These are phyloP conservation scores for Anoplolepis gracilipes DNA, from an alignment of 1,140 invertebrate genomes.

Conservation along the genomic window DNA sequence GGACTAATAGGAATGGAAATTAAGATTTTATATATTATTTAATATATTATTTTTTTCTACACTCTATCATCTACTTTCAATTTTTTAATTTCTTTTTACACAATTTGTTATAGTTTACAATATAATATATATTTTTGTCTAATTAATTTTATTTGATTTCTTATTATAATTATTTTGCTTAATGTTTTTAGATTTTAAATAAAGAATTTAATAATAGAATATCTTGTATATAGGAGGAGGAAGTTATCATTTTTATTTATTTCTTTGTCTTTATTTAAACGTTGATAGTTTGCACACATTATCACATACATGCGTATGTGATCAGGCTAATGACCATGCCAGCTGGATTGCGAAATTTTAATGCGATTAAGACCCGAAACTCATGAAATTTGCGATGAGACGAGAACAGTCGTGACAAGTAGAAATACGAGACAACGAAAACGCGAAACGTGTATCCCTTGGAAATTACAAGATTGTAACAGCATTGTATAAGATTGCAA, in stretches of 20 bases:
- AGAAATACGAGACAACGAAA: conserved; percentile 29
- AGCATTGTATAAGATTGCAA: conserved; percentile 7
- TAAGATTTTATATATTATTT: not conserved
- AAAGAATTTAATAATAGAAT: not conserved
- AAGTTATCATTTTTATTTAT: not conserved
- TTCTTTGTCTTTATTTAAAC: not conserved
- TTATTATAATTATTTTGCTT: too few relatives aligned
- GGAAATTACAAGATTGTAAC: not conserved
- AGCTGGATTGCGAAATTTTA: conserved; percentile 42
- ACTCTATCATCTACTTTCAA: too few relatives aligned
- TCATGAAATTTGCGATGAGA: not conserved
- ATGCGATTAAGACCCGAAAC: not conserved
- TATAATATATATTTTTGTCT: too few relatives aligned
- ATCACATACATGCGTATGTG: not conserved
- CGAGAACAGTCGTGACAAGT: not conserved
- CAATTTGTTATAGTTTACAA: not conserved
- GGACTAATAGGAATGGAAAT: too few relatives aligned
- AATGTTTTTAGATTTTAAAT: not conserved
- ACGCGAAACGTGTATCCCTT: not conserved
- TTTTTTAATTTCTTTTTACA: not conserved
- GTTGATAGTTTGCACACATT: not conserved
- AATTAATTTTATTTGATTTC: not conserved
- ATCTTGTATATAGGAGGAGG: not conserved
- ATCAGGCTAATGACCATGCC: conserved; percentile 25
- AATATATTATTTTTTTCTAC: not conserved